Evolutionary conservation across 2,113 vertebrate species (phyloP).

Genomic region (Petroica traversi): DNA sequence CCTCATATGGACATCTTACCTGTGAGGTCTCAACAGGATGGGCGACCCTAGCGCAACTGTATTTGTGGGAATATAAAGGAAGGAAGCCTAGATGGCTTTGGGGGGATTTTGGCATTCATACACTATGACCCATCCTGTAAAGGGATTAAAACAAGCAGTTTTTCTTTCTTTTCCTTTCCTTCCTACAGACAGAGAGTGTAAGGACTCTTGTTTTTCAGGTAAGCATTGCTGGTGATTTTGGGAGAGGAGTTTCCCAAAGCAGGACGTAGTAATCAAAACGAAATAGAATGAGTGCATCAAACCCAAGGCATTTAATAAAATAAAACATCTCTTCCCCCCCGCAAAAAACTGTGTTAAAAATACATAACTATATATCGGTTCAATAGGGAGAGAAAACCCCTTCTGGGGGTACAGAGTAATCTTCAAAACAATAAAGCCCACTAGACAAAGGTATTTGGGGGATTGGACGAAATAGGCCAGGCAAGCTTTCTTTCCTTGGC

Average conservation of each 20-base stretch:
- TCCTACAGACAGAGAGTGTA: not conserved
- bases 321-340: not conserved
- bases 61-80: rapidly evolving
- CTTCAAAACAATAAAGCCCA: not conserved
- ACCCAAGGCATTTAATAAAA: slow-evolving; percentile 59
- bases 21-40: not conserved
- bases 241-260: not conserved
- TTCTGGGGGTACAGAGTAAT: not conserved
- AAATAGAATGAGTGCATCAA: not conserved
- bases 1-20: not conserved
- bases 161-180: not conserved
- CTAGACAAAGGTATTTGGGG: slow-evolving; percentile 91
- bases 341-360: slow-evolving; percentile 25
- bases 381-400: not conserved
- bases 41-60: not conserved
- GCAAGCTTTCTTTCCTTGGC: slow-evolving; percentile 91
- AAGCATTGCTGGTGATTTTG: not conserved
- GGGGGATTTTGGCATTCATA: not conserved
- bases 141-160: not conserved
- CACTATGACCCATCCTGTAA: rapidly evolving
- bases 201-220: not conserved
- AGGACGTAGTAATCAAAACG: not conserved
- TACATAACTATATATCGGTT: not conserved
- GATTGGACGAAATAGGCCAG: slow-evolving; percentile 89
- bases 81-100: not conserved